A percentile compares a stretch with the other conserved stretches of the same genome.
These are phyloP conservation scores for Iselma pallidipennis DNA, from an alignment of 2,888 invertebrate genomes.

Conservation along the genomic window DNA sequence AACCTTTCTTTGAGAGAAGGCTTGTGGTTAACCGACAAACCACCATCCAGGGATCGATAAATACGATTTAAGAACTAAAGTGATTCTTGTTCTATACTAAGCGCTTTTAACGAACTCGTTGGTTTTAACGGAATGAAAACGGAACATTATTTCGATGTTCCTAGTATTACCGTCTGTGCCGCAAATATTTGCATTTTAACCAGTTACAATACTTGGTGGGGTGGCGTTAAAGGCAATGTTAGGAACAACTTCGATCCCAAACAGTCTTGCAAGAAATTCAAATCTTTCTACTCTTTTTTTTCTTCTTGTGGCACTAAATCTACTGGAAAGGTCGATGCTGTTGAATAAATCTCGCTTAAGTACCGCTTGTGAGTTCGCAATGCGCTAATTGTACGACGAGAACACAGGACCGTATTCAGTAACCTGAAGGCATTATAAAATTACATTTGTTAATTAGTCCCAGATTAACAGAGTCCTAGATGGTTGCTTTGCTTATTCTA, in stretches of 20 bases:
- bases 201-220: neutral
- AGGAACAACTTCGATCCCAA: neutral
- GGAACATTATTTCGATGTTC: constrained; percentile 6
- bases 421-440: neutral
- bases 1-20: constrained; percentile 40
- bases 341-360: neutral
- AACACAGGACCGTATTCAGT: neutral
- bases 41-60: constrained; percentile 46
- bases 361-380: neutral
- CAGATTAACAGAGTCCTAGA: neutral
- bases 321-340: constrained; percentile 3
- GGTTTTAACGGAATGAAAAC: constrained; percentile 15
- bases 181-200: constrained; percentile 11
- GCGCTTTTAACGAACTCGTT: constrained; percentile 29
- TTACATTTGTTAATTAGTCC: neutral
- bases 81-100: constrained; percentile 36
- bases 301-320: neutral
- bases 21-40: constrained; percentile 41
- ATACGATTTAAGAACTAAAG: constrained; percentile 45
- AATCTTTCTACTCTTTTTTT: neutral
- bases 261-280: neutral
- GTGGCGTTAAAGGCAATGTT: neutral
- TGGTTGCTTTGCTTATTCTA: neutral
- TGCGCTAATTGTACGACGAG: neutral
- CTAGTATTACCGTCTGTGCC: neutral